phyloP scores from a whole-genome alignment of 2,888 invertebrate species.

The Pristionchus exspectatus region DNA sequence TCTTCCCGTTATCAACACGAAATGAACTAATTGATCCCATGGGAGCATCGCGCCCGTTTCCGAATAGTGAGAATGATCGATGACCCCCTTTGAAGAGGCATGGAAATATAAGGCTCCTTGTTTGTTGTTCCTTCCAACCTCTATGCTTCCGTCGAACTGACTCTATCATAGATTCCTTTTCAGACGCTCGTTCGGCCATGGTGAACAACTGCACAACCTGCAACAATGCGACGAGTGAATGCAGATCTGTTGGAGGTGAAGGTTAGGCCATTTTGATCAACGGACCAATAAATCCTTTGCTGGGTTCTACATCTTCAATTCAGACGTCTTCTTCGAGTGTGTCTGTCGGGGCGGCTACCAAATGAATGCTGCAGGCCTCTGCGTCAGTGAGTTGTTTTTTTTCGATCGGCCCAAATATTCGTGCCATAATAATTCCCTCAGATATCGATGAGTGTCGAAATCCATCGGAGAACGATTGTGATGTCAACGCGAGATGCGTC shows the following conservation, averaged over 20 bases:
- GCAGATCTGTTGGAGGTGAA: slow-evolving; percentile 26
- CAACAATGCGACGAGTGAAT: slow-evolving; percentile 16
- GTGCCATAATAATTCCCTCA: neutral
- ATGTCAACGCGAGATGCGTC: slow-evolving; percentile 33
- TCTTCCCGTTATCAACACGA: neutral
- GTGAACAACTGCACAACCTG: slow-evolving; percentile 54
- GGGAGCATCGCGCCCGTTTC: neutral
- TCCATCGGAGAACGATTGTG: slow-evolving; percentile 55
- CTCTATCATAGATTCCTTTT: neutral
- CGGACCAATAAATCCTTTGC: neutral
- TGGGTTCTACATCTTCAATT: neutral
- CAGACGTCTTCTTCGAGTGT: slow-evolving; percentile 37
- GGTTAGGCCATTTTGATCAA: neutral
- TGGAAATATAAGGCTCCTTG: neutral
- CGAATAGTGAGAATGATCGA: slow-evolving; percentile 34
- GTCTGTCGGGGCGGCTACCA: slow-evolving; percentile 48
- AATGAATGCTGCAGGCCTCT: slow-evolving; percentile 55
- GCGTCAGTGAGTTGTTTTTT: slow-evolving; percentile 44
- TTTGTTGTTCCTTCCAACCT: neutral
- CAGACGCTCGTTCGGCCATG: slow-evolving; percentile 5
- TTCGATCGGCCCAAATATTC: neutral
- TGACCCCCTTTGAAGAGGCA: neutral
- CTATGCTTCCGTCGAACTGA: neutral
- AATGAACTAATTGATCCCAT: neutral
- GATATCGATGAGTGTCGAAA: slow-evolving; percentile 54